Evolutionary conservation across 2,797 vertebrate genomes (phyloP), one percentile per base, ranked within the genome.

Genomic region (Synaphobranchus kaupii): DNA sequence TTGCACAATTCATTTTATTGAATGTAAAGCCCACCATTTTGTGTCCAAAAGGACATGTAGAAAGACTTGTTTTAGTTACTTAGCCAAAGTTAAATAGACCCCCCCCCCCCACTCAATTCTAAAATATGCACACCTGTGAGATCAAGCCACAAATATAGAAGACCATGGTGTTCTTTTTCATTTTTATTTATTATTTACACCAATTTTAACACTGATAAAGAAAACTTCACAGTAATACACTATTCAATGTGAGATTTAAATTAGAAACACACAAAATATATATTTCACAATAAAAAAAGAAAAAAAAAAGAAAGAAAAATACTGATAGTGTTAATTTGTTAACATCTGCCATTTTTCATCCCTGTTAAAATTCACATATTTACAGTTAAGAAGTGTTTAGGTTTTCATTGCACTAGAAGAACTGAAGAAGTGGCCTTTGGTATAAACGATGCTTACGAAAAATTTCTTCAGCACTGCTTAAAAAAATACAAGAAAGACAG

Each of bases 181-280:
- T 93, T 94, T 96, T 95, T 96, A 94, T 94, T 93, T 95, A 97
- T 97, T 98, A 99, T 98, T 97, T 98, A 99, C 98, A 98, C 98
- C 97, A 98, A 97, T 96, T 98, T 97, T 98, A 99, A 99, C 98
- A 99, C 98, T 98, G 98, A 98, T 97, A 93, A 97, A 94, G 95
- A 96, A 97, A 98, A 96, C 96, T 99, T 99, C 98, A 99, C 98
- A 99, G 98, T 99, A 97, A 98, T 98, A 98, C 97, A 90, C 96
- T 95, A 97, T 95, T 91, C 92, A 93, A 94, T 96, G 97, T 98
- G 97, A 98, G 96, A 96, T 97, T 99, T 99, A 99, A 99, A 98
- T 98, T 93, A 98, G 96, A 95, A 97, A 96, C 97, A 97, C 96
- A 96, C 96, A 95, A 96, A 95, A 96, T 97, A 97, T 97, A 97